Base-by-base conservation (phyloP, 1,140 invertebrate genomes). In the Coboldia fuscipes region DNA sequence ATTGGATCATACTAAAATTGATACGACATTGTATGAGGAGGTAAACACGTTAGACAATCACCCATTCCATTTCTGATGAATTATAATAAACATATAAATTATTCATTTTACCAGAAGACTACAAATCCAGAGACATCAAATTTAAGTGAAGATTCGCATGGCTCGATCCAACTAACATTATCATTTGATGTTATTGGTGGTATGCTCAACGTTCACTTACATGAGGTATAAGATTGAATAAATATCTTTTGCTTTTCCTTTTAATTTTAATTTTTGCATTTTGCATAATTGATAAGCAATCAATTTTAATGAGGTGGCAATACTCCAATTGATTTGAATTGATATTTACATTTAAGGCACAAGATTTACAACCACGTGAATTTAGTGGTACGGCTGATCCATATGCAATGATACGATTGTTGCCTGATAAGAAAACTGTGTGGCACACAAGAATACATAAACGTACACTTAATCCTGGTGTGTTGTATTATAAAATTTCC, bases 401-500 rank as follows among this genome's bases (percentile, higher is more conserved):
- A 7, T 67, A 68, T 40, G 65, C 64, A 9, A 68, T 68, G 43
- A 59, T 69, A n/a, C 50, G 64, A 30, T 40, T 68, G 14, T 38
- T 68, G 12, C 66, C 66, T 5, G 66, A 70, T 40, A 58, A 61
- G 31, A 65, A 54, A 31, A 66, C 65, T 39, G 62, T 68, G 14
- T 68, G 64, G 61, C 65, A 70, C 44, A 70, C 65, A 2, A 54
- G 59, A 35, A 65, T 72, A 35, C 67, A 72, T 42, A 68, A 66
- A 41, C 66, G 65, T 42, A 73, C 71, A 6, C 45, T 71, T 17
- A 67, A 68, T 50, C 70, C 72, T 36, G 61, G 63, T 66, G 51
- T 45, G 22, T 32, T 34, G 8, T 18, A 15, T 32, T 30, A 5
- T 29, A 31, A 22, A 33, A 37, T 16, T 31, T 16, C 19, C n/a